phyloP scores from a whole-genome alignment of 2,888 invertebrate species.

The Carcina quercana region DNA sequence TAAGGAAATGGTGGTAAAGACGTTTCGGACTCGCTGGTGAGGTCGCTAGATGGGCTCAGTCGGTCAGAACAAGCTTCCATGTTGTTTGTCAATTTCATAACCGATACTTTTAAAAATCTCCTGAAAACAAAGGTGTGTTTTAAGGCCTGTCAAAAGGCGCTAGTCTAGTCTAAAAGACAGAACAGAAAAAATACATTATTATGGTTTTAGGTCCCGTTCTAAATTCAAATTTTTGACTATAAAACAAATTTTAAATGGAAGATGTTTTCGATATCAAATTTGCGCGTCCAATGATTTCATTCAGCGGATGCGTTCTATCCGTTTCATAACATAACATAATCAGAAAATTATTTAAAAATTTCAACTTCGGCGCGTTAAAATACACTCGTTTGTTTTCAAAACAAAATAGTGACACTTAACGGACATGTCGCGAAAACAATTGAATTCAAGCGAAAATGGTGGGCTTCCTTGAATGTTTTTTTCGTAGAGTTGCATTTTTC shows the following conservation, averaged over 20 bases:
- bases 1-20: slow-evolving; percentile 58
- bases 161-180: too few species aligned
- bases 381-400: slow-evolving; percentile 39
- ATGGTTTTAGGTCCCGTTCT: too few species aligned
- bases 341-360: slow-evolving; percentile 31
- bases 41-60: slow-evolving; percentile 59
- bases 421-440: slow-evolving; percentile 23
- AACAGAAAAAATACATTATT: too few species aligned
- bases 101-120: slow-evolving; percentile 17
- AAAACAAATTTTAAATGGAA: too few species aligned
- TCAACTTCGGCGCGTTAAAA: slow-evolving; percentile 36
- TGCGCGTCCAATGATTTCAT: slow-evolving; percentile 1
- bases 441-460: slow-evolving; percentile 3
- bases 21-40: slow-evolving; percentile 64
- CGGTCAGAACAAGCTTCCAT: slow-evolving; percentile 64
- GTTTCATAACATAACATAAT: slow-evolving; percentile 23
- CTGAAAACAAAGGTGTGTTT: slow-evolving; percentile 9
- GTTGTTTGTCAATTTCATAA: slow-evolving; percentile 65
- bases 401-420: slow-evolving; percentile 30
- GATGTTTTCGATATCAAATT: too few species aligned
- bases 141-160: too few species aligned
- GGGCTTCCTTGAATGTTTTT: slow-evolving; percentile 3
- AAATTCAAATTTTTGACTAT: too few species aligned
- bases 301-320: slow-evolving; percentile 22
- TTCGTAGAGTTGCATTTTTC: neutral